A percentile compares a stretch with the other conserved stretches of the same genome.
These are phyloP conservation scores for Hiodon tergisus DNA, from an alignment of 2,113 vertebrate genomes.

Conservation along the genomic window DNA sequence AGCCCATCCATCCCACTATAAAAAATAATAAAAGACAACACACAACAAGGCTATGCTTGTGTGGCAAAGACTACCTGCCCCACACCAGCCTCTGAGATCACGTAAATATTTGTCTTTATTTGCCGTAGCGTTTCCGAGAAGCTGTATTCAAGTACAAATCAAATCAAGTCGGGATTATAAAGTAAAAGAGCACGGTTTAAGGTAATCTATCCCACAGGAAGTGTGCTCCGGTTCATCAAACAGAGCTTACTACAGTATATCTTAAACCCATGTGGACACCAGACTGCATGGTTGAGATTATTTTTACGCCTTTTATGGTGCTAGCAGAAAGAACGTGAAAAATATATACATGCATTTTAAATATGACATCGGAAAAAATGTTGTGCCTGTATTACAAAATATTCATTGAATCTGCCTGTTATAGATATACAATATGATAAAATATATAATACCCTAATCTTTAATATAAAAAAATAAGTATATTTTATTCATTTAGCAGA, in stretches of 20 bases:
- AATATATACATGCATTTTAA: too few species aligned
- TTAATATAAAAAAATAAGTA: too few species aligned
- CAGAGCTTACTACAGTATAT: conserved; percentile 82
- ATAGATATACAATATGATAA: too few species aligned
- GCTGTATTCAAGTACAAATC: conserved; percentile 82
- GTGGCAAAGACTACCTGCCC: conserved; percentile 75
- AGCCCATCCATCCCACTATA: conserved; percentile 66
- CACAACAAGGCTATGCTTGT: conserved; percentile 73
- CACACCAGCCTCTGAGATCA: conserved; percentile 78
- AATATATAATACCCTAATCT: too few species aligned
- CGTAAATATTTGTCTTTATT: conserved; percentile 79
- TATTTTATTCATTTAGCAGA: too few species aligned
- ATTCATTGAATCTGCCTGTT: too few species aligned
- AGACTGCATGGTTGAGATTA: conserved; percentile 32
- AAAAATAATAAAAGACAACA: conserved; percentile 70
- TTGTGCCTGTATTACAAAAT: too few species aligned
- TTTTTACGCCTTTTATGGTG: conserved; percentile 68
- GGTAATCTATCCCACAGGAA: conserved; percentile 84
- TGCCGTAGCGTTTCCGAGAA: conserved; percentile 80
- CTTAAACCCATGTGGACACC: conserved; percentile 69
- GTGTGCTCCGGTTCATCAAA: conserved; percentile 85
- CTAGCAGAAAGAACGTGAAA: conserved; percentile 59
- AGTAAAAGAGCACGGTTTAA: conserved; percentile 86
- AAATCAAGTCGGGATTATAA: conserved; percentile 86
- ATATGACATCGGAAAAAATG: neutral